Conservation (phyloP, 2,113 vertebrate genomes). For the Microtus montanus region DNA sequence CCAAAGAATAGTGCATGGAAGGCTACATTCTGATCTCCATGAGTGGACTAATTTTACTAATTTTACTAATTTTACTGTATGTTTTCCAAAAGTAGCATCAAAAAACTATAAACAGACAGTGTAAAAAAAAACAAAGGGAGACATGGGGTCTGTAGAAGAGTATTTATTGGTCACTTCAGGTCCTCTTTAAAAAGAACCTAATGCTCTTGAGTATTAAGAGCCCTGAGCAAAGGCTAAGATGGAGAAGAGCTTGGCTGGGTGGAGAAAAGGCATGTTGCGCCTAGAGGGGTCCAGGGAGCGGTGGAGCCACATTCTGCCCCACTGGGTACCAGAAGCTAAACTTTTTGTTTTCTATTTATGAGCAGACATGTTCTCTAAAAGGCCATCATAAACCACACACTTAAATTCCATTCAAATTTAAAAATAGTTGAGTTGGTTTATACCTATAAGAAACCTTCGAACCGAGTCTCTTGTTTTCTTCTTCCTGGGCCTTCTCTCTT, state of each 20-base stretch:
- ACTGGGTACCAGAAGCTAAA: not conserved
- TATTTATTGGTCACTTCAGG: too few relatives aligned
- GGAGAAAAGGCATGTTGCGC: not conserved
- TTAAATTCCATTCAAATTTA: not conserved
- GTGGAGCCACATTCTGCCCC: fast-evolving
- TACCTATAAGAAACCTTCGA: not conserved
- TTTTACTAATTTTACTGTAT: not conserved
- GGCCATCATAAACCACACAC: not conserved
- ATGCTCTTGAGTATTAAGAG: not conserved
- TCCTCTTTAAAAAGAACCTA: not conserved
- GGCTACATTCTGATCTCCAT: not conserved
- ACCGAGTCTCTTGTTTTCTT: not conserved
- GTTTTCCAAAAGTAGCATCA: not conserved
- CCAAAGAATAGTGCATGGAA: too few relatives aligned
- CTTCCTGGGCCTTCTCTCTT: not conserved
- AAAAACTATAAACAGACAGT: not conserved
- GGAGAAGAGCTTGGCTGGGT: not conserved
- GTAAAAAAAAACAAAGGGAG: not conserved
- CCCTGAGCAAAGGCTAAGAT: not conserved
- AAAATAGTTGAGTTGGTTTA: not conserved
- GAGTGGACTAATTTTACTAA: not conserved
- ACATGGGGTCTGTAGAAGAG: not conserved
- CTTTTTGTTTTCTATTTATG: not conserved
- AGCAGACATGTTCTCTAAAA: not conserved
- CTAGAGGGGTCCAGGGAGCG: not conserved